Percentiles rank a stretch among this genome's conserved stretches.
These are phyloP conservation scores for Amyelois transitella DNA, from an alignment of 1,140 invertebrate genomes.

Conservation along the genomic window DNA sequence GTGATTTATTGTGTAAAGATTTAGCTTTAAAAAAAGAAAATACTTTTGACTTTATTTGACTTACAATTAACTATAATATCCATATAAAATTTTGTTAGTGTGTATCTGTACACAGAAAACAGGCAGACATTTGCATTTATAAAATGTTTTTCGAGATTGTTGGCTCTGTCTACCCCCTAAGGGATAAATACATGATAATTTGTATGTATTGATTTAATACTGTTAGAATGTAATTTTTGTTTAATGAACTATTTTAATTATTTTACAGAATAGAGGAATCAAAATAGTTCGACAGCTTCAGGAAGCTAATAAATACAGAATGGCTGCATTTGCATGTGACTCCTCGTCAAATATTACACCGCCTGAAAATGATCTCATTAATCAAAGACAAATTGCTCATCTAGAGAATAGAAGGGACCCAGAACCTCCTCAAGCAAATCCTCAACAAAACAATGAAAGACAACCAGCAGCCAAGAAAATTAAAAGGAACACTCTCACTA, in stretches of 20 bases:
- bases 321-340: slow-evolving; percentile 77
- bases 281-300: slow-evolving; percentile 69
- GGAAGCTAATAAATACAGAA: slow-evolving; percentile 74
- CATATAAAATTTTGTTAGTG: too few species aligned
- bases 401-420: slow-evolving; percentile 59
- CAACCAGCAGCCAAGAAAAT: slow-evolving; percentile 65
- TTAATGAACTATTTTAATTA: too few species aligned
- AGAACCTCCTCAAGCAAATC: slow-evolving; percentile 28
- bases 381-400: slow-evolving; percentile 65
- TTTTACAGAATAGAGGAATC: slow-evolving; percentile 67
- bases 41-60: too few species aligned
- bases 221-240: too few species aligned
- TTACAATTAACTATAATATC: too few species aligned
- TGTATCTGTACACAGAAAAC: too few species aligned
- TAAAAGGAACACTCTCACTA: slow-evolving; percentile 79
- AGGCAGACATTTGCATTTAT: too few species aligned
- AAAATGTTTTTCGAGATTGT: too few species aligned
- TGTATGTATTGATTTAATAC: too few species aligned
- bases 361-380: slow-evolving; percentile 61
- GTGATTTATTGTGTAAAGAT: background rate
- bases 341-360: slow-evolving; percentile 49
- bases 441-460: slow-evolving; percentile 27
- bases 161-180: too few species aligned
- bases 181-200: too few species aligned
- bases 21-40: background rate